Evolutionary conservation across 1,140 invertebrate species (phyloP), one percentile per base, ranked within the genome.

Genomic region (Bombus pascuorum): DNA sequence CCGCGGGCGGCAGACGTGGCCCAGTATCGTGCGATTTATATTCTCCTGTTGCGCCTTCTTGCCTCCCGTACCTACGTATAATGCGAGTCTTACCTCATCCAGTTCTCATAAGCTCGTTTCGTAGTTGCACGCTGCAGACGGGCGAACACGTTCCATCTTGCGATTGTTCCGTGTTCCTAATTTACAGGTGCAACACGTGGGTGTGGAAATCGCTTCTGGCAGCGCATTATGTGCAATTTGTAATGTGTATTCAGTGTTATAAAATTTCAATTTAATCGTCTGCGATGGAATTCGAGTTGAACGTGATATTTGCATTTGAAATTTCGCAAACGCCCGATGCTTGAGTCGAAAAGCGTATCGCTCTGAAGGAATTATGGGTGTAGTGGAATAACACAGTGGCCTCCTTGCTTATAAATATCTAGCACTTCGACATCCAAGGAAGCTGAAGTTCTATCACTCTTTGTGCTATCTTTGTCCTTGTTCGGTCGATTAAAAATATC

Each of bases 1-100:
- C 73, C 77, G 81, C 86, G 76, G 80, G 88, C 75, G 86, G 81
- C 81, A 70, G 66, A 83, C 85, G 70, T 62, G 37, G 18, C 47
- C 34, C 25, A 4, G 81, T 87, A 75, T 89, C 91, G 89, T 82
- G 87, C 83, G 83, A 92, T 86, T 87, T 89, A 87, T 92, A 83
- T 77, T 92, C 87, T 86, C 83, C 78, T 89, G 85, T 87, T 83
- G 73, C 81, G 80, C 62, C 80, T 78, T 86, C 80, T 80, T 81
- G 84, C 39, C 86, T 88, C 76, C 76, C 79, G 66, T 82, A 66
- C 81, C 59, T 88, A 79, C 18, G 18, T 53, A 53, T 92, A 87
- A 85, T 81, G 78, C 86, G 77, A 88, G 73, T 86, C 86, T 89
- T 82, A 72, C 86, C 66, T 89, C 88, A 92, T 87, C 71, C 72